Evolutionary conservation across 92 coral and sea anemone genomes (phyloP).

Genomic region (Epizoanthus scotinus): DNA sequence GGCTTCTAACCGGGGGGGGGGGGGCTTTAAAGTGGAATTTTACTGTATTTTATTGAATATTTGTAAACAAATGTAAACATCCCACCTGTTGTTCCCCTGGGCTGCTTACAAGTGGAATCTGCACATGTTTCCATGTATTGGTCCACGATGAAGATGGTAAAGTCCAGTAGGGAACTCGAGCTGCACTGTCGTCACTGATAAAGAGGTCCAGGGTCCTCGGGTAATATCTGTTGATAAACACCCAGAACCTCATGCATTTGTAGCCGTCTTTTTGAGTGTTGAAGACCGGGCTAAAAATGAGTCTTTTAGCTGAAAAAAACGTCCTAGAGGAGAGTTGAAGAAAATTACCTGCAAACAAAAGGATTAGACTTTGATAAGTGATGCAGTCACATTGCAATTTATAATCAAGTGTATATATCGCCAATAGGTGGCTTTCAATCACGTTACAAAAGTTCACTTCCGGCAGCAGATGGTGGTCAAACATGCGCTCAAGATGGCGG

Average conservation of each 20-base stretch:
- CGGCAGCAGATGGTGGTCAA: too few relatives aligned
- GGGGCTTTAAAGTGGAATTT: too few relatives aligned
- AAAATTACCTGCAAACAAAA: background rate
- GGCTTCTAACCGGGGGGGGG: too few relatives aligned
- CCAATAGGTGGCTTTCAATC: too few relatives aligned
- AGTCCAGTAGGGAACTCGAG: background rate
- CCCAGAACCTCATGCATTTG: constrained; percentile 4
- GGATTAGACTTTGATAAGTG: background rate
- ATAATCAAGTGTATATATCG: too few relatives aligned
- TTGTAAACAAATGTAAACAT: background rate
- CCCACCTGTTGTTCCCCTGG: background rate
- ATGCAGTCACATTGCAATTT: background rate
- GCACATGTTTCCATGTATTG: constrained; percentile 7
- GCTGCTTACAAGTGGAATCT: background rate
- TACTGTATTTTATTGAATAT: too few relatives aligned
- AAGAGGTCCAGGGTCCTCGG: constrained; percentile 2
- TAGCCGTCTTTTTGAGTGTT: background rate
- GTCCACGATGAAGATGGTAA: constrained; percentile 2
- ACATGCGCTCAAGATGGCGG: too few relatives aligned
- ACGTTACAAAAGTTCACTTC: too few relatives aligned
- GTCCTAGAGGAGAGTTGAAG: background rate
- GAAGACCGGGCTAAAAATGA: background rate
- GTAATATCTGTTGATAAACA: background rate
- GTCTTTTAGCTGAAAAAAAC: background rate
- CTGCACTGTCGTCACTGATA: background rate